These are phyloP conservation scores for Hyles vespertilio DNA, from an alignment of 1,140 invertebrate genomes.

Conservation along the genomic window DNA sequence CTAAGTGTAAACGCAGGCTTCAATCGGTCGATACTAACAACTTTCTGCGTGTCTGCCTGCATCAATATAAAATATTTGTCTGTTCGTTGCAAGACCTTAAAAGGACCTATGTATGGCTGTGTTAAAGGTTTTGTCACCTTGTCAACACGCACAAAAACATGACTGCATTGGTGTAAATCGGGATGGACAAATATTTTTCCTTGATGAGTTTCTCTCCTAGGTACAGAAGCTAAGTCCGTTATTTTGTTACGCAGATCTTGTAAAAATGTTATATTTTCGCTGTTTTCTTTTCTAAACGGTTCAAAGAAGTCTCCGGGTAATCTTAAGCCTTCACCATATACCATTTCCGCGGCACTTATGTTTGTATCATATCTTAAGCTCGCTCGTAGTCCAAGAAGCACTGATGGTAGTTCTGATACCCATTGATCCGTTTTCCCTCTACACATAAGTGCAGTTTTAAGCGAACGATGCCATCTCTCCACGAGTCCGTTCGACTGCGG, in stretches of 20 bases:
- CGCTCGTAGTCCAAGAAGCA: conserved; percentile 3
- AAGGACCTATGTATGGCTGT: conserved; percentile 13
- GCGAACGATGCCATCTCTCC: conserved; percentile 2
- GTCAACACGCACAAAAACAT: conserved; percentile 10
- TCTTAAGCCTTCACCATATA: conserved; percentile 6
- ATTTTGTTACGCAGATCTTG: not conserved
- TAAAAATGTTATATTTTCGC: too few relatives aligned
- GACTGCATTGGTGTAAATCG: not conserved
- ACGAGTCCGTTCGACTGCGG: conserved; percentile 4
- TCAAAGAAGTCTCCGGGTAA: conserved; percentile 11
- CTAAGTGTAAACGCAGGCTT: too few relatives aligned
- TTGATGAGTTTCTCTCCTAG: not conserved
- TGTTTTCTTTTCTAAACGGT: not conserved
- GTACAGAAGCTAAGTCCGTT: not conserved
- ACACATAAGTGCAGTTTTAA: conserved; percentile 5
- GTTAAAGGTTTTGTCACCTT: conserved; percentile 6
- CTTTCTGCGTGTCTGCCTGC: too few relatives aligned
- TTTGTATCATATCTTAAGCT: conserved; percentile 1
- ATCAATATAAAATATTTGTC: too few relatives aligned
- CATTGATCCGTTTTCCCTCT: not conserved
- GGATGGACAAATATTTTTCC: conserved; percentile 5
- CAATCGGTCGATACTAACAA: too few relatives aligned
- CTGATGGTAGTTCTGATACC: conserved; percentile 3
- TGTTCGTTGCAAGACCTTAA: not conserved
- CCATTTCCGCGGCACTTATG: conserved; percentile 7